Evolutionary conservation across 2,888 invertebrate genomes (phyloP), one percentile per base, ranked within the genome.

Genomic region (Nycteola revayana): DNA sequence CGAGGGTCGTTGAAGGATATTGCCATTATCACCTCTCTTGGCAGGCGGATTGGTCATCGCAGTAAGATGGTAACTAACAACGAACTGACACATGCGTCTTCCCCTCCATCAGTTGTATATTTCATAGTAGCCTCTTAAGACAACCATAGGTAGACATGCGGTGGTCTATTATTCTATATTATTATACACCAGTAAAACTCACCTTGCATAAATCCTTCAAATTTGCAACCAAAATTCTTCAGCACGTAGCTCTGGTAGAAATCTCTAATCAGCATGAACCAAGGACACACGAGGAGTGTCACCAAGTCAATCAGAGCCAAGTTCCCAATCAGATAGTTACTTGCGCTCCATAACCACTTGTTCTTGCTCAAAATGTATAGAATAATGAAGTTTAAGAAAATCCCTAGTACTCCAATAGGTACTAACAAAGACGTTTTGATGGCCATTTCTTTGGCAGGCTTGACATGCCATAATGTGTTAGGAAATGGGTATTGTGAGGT

Each of bases 171-270:
- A n/a, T n/a, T n/a, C n/a, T n/a, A n/a, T n/a, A n/a, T n/a, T n/a
- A n/a, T n/a, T n/a, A n/a, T n/a, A n/a, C n/a, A n/a, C n/a, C n/a
- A n/a, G n/a, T n/a, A n/a, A n/a, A 10, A 35, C 32, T 36, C 35
- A 93, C 94, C 92, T 84, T 95, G 94, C 20, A 94, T 65, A 57
- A 94, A 94, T 1, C 94, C 95, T 74, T 96, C 95, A 53, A 93
- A 89, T 50, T 92, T 91, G 68, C 96, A 96, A 5, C 95, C 94
- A 35, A 94, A 89, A 7, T 86, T 81, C 9, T 93, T 94, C 37
- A 96, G 75, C 46, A 93, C 89, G 71, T 92, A 96, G 57, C 94
- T 94, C 78, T 96, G 95, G 61, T 92, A 94, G 58, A 95, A 92
- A 67, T 95, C 94, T 25, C 92, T 88, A 7, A 93, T 90, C 44